Percentiles rank a stretch among this genome's conserved stretches.
These are phyloP conservation scores for Norana najaformis DNA, from an alignment of 2,888 invertebrate species.

Conservation along the genomic window DNA sequence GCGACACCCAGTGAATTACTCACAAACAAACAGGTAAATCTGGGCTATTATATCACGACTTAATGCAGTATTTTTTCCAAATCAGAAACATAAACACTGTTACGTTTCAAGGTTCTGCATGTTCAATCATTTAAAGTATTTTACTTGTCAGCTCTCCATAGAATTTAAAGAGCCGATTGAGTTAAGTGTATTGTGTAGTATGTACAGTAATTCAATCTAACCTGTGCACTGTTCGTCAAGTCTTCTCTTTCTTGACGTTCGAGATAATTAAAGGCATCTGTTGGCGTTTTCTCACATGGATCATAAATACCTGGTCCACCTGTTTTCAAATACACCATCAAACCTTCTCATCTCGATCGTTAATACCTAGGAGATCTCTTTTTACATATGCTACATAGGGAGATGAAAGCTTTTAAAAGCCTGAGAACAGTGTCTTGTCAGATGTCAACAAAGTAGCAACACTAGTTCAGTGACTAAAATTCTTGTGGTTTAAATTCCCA, in stretches of 20 bases:
- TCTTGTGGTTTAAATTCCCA: not conserved
- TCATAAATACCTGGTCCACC: slow-evolving; percentile 89
- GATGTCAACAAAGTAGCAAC: not conserved
- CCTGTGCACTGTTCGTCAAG: slow-evolving; percentile 90
- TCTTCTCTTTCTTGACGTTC: slow-evolving; percentile 91
- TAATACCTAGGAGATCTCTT: not conserved
- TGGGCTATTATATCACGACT: not conserved
- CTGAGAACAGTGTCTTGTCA: not conserved
- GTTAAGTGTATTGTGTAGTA: not conserved
- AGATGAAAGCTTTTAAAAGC: not conserved
- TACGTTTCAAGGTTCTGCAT: not conserved
- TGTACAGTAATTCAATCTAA: slow-evolving; percentile 46
- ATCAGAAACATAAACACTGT: not conserved
- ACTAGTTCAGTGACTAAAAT: not conserved
- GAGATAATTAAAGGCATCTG: slow-evolving; percentile 83
- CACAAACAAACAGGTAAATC: not conserved
- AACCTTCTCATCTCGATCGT: not conserved
- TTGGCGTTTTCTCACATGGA: slow-evolving; percentile 94
- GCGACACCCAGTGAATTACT: not conserved
- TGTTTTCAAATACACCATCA: slow-evolving; percentile 40
- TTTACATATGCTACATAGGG: not conserved
- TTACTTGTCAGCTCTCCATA: not conserved
- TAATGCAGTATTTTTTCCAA: not conserved
- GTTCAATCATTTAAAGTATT: not conserved
- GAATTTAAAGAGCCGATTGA: not conserved